These are phyloP conservation scores for Drosophila asahinai DNA, from an alignment of 1,140 invertebrate species.

Conservation along the genomic window DNA sequence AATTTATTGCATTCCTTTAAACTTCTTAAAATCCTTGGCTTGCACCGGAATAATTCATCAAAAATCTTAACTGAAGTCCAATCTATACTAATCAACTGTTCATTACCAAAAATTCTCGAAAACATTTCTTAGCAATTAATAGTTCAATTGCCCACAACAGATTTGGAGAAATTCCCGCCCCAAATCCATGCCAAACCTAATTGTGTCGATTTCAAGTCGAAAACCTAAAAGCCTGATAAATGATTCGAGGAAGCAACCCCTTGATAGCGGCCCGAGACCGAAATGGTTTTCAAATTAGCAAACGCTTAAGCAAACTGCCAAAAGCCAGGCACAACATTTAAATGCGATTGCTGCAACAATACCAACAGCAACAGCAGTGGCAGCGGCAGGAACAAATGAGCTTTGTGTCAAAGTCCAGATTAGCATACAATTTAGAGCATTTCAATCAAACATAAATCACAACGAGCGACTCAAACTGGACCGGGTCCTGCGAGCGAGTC, in stretches of 20 bases:
- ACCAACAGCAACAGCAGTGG: not conserved
- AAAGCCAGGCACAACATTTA: conserved; percentile 44
- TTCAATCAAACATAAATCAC: conserved; percentile 81
- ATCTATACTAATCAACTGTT: conserved; percentile 5
- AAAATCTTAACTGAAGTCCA: not conserved
- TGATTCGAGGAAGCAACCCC: conserved; percentile 17
- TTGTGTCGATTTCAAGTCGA: conserved; percentile 8
- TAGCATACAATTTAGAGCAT: conserved; percentile 78
- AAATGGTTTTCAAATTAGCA: conserved; percentile 65
- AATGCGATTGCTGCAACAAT: conserved; percentile 31
- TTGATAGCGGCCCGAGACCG: conserved; percentile 20
- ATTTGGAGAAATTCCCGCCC: not conserved
- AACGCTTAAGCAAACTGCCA: conserved; percentile 49
- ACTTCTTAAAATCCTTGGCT: too few relatives aligned
- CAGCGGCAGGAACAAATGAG: conserved; percentile 54
- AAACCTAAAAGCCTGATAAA: conserved; percentile 38
- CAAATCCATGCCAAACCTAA: not conserved
- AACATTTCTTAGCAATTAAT: conserved; percentile 26
- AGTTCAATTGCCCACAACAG: conserved; percentile 16
- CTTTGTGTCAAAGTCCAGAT: conserved; percentile 54
- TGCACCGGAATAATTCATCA: not conserved
- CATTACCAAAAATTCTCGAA: conserved; percentile 2
- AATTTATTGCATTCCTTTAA: too few relatives aligned
- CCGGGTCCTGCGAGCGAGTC: conserved; percentile 23
- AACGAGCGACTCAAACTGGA: conserved; percentile 41